Evolutionary conservation across 2,113 vertebrate genomes (phyloP).

Genomic region (Hepsetus odoe): DNA sequence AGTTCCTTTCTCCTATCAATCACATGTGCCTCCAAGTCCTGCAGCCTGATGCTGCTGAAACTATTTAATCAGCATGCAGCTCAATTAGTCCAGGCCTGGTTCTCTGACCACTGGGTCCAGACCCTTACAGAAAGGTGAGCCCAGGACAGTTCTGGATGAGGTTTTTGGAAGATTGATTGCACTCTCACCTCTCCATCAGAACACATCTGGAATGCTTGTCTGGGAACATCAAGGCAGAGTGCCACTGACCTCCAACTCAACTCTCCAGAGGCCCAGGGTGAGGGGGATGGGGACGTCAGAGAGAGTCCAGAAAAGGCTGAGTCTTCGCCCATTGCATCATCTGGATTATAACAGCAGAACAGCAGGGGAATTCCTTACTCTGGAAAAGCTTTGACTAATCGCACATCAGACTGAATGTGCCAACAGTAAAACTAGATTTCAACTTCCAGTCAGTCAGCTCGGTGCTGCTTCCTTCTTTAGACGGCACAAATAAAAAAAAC

Average conservation of each 20-base stretch:
- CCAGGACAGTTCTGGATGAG: constrained; percentile 58
- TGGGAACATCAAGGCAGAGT: constrained; percentile 69
- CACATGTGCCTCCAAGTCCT: not conserved
- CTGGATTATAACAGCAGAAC: constrained; percentile 42
- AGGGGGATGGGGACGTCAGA: constrained; percentile 30
- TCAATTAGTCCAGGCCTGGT: constrained; percentile 86
- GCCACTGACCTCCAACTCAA: constrained; percentile 59
- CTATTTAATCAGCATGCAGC: constrained; percentile 84
- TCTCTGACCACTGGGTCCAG: constrained; percentile 55
- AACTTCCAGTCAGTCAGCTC: constrained; percentile 5
- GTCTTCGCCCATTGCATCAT: constrained; percentile 58
- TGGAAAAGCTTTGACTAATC: constrained; percentile 9
- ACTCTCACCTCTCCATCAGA: constrained; percentile 63
- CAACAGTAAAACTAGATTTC: constrained; percentile 8
- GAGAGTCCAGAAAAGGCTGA: constrained; percentile 30
- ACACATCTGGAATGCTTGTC: constrained; percentile 84
- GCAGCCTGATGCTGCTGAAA: constrained; percentile 68
- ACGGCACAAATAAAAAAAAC: no score
- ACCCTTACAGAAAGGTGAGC: not conserved
- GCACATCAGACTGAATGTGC: not conserved
- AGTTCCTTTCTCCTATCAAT: not conserved
- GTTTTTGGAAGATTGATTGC: constrained; percentile 70
- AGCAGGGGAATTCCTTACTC: constrained; percentile 39
- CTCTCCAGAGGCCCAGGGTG: constrained; percentile 8
- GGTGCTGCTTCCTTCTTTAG: not conserved